Conservation (phyloP, 2,888 invertebrate species). For the Coenonympha glycerion region DNA sequence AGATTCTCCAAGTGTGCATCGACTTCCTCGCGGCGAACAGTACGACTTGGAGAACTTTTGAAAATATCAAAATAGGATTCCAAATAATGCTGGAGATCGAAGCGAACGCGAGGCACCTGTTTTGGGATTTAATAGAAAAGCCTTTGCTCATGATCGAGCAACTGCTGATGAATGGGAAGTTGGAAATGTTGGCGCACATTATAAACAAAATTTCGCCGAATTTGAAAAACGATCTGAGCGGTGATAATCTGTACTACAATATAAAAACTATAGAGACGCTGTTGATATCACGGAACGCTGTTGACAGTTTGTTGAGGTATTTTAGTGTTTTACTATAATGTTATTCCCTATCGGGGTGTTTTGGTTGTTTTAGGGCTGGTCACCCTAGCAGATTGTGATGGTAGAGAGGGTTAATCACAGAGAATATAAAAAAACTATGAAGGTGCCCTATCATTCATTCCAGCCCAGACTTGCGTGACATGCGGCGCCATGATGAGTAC, state of each 20-base stretch:
- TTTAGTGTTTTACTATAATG: neutral
- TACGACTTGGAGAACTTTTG: conserved; percentile 69
- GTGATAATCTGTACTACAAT: conserved; percentile 77
- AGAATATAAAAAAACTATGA: too few species aligned
- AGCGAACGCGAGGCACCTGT: conserved; percentile 70
- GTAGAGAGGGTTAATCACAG: too few species aligned
- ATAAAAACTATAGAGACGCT: conserved; percentile 74
- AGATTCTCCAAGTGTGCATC: conserved; percentile 79
- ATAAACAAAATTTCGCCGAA: conserved; percentile 74
- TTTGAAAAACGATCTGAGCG: conserved; percentile 55
- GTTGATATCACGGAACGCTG: conserved; percentile 76
- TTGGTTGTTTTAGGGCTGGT: neutral
- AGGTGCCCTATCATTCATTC: too few species aligned
- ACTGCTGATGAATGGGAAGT: conserved; percentile 88
- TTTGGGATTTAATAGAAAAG: conserved; percentile 79
- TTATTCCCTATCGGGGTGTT: neutral
- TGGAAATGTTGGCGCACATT: conserved; percentile 79
- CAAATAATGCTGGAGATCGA: conserved; percentile 80
- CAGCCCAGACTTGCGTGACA: too few species aligned
- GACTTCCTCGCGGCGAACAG: conserved; percentile 76
- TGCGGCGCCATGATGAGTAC: too few species aligned
- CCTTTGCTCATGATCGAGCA: conserved; percentile 89
- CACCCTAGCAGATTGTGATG: too few species aligned
- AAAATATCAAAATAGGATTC: conserved; percentile 80
- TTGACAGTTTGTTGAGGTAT: conserved; percentile 81